Base-by-base conservation (phyloP, 2,797 vertebrate genomes). In the Pitangus sulphuratus region DNA sequence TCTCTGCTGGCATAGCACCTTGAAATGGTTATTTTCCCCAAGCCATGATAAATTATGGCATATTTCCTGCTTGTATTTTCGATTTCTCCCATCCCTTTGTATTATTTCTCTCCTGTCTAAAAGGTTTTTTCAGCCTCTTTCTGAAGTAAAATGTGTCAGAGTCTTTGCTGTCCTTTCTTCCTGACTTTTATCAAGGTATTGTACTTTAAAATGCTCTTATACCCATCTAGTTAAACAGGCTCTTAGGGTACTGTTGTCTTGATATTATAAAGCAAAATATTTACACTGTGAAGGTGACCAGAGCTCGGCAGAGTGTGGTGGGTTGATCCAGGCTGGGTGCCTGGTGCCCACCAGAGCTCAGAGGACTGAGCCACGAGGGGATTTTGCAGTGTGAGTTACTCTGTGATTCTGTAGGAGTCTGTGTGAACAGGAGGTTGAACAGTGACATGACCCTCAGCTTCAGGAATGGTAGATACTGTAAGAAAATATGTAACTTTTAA, bases 21-120 rank as follows among this genome's bases (percentile, higher is more conserved):
- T 62, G 42, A 66, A 82, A 77, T 88, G 33, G 33, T 77, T 95
- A 20, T 97, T 95, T 92, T 92, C n/a, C 56, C 30, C n/a, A 24
- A 80, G 50, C 19, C 9, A 3, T 62, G 33, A 37, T 84, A 90
- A 87, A 87, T 84, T 33, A 92, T 42, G 37, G 51, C 50, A 21
- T 93, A 84, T 70, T 88, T 93, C 58, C 47, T 84, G 14, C 40
- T 86, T 84, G 37, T 51, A 25, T 84, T 92, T 92, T 57, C 14
- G 4, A 26, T 87, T 95, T 87, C n/a, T 31, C 37, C 21, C 39
- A 51, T 86, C 54, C 8, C 22, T 91, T 89, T 74, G 6, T 89
- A 42, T 91, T 76, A 51, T 58, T 78, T 62, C 26, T 84, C 12
- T 62, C 66, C 30, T 45, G 15, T 42, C 58, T 87, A 12, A 53